Conservation (phyloP, 2,113 vertebrate species). For the Bos javanicus region DNA sequence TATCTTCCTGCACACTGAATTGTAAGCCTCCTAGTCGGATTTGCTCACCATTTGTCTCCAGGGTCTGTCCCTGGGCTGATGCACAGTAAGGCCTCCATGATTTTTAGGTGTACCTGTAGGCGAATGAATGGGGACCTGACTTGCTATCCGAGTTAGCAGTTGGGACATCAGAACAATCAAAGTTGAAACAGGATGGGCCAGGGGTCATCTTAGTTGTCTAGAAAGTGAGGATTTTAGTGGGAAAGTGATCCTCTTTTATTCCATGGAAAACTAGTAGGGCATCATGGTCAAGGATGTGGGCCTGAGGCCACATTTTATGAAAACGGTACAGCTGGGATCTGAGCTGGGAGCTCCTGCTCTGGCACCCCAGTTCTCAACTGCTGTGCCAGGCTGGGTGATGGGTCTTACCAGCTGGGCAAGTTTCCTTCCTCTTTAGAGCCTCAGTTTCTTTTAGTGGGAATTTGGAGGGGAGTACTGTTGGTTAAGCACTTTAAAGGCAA, state of each 20-base stretch:
- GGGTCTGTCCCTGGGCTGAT: conserved; percentile 2
- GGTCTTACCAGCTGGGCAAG: background rate
- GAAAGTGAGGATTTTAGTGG: conserved; percentile 3
- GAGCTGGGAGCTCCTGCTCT: background rate
- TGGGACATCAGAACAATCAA: conserved; percentile 1
- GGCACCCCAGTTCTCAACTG: background rate
- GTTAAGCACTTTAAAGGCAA: background rate
- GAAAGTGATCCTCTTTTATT: conserved; percentile 24
- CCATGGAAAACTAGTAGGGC: background rate
- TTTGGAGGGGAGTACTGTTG: background rate
- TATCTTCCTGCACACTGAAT: conserved; percentile 34
- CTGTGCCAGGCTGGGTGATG: background rate
- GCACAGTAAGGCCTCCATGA: background rate
- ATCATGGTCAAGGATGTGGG: background rate
- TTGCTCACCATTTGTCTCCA: conserved; percentile 50
- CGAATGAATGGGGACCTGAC: background rate
- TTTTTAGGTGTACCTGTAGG: conserved; percentile 16
- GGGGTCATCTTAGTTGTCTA: conserved; percentile 23
- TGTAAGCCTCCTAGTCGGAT: conserved; percentile 39
- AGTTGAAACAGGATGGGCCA: background rate
- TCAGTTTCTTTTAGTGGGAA: background rate
- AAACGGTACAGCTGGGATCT: background rate
- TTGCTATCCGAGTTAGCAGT: background rate
- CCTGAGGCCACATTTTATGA: background rate
- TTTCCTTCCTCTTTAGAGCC: conserved; percentile 14